These are phyloP conservation scores for Papilio glaucus DNA, from an alignment of 1,140 invertebrate species.

Conservation along the genomic window DNA sequence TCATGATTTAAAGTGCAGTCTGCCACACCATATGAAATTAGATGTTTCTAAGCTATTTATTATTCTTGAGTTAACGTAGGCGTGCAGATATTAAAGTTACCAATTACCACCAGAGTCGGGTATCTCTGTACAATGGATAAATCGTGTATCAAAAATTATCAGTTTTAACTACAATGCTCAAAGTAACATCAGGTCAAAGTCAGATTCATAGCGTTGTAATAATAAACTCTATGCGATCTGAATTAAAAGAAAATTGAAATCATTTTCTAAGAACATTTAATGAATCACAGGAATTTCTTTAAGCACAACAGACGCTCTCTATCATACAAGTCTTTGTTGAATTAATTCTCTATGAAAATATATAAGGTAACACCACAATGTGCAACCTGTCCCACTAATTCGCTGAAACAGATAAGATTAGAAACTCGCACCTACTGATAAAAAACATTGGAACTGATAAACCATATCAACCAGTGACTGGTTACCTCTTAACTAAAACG, in stretches of 20 bases:
- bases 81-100: background rate
- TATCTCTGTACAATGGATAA: background rate
- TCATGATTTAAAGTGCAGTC: too few relatives aligned
- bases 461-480: conserved; percentile 64
- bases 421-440: conserved; percentile 55
- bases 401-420: conserved; percentile 75
- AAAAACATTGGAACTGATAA: conserved; percentile 60
- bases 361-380: conserved; percentile 39
- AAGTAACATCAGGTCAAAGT: background rate
- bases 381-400: conserved; percentile 77
- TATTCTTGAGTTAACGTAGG: background rate
- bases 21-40: background rate
- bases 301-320: background rate
- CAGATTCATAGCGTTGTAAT: background rate
- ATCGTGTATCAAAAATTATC: background rate
- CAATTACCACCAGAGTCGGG: background rate
- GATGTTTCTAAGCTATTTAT: background rate
- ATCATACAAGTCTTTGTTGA: conserved; percentile 6
- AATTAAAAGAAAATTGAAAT: background rate
- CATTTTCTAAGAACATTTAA: background rate
- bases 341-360: conserved; percentile 1
- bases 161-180: background rate
- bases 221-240: background rate
- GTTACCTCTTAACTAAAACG: conserved; percentile 56
- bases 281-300: background rate